Evolutionary conservation across 2,888 invertebrate species (phyloP), one percentile per base, ranked within the genome.

Genomic region (Itoplectis maculator): DNA sequence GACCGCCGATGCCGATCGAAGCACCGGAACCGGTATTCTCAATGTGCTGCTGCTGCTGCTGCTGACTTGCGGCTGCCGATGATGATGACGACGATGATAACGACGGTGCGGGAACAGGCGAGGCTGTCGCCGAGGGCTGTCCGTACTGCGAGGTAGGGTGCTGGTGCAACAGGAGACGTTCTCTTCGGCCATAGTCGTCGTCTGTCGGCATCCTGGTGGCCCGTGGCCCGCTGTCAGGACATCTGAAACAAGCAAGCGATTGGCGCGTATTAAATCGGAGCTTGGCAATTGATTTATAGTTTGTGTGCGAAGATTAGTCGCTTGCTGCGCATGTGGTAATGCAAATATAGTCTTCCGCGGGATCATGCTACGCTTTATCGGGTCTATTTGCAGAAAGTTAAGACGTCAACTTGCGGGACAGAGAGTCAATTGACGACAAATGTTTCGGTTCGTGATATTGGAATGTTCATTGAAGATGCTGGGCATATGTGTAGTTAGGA

Each of bases 181-280:
- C 92, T 92, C 92, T 90, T 92, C 92, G 92, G 92, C 92, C 92
- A 92, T 92, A 92, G 92, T 93, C 93, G 90, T 93, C 92, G 92
- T 93, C 93, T 90, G 92, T 92, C 93, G 94, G 94, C 94, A 95
- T 95, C 94, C 94, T 94, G 94, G 94, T 94, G 94, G 94, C 94
- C 94, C 94, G 93, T 93, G 94, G 94, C 94, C 95, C 94, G 93
- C 93, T 94, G 95, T 95, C 95, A 95, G 94, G 94, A 95, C 95
- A 95, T 95, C 95, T 95, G 93, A 0, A 93, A 94, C 66, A 82
- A 83, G 70, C n/a, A 29, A 75, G 47, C 5, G 13, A 18, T 45
- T n/a, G 42, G 37, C 18, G 23, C 59, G 42, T 20, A 20, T 65
- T 65, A 45, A 23, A 45, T 20, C 18, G 11, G 13, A 23, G 11